phyloP scores from a whole-genome alignment of 2,797 vertebrate species.

The Atherinosoma microstoma region DNA sequence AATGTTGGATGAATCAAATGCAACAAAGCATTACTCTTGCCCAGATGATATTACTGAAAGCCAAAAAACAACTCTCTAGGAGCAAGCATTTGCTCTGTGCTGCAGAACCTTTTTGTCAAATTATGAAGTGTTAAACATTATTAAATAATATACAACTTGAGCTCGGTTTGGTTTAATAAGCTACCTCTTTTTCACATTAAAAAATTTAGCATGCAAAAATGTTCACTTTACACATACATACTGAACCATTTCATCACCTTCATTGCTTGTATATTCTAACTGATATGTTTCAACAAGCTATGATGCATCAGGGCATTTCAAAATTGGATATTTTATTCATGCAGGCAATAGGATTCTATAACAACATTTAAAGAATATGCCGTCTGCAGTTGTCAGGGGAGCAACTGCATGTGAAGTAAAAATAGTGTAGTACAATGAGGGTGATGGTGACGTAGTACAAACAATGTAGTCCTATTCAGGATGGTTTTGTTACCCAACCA shows the following conservation, averaged over 20 bases:
- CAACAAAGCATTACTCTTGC: slow-evolving; percentile 7
- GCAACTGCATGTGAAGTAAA: neutral
- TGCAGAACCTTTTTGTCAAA: slow-evolving; percentile 14
- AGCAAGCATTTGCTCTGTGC: slow-evolving; percentile 16
- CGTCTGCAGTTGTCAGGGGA: neutral
- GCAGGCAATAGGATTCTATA: neutral
- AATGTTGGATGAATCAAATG: slow-evolving; percentile 40
- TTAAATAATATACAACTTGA: neutral
- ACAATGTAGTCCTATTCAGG: neutral
- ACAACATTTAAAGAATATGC: neutral
- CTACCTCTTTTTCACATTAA: neutral
- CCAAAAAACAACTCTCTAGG: neutral
- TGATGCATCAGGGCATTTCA: neutral
- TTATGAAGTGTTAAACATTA: neutral
- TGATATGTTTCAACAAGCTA: neutral
- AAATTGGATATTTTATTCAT: neutral
- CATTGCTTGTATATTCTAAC: neutral
- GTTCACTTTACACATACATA: neutral
- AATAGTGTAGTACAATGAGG: neutral
- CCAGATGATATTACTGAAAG: slow-evolving; percentile 11
- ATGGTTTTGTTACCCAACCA: neutral
- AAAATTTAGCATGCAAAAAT: neutral
- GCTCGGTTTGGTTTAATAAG: neutral
- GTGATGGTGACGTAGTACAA: neutral
- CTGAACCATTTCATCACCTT: neutral